Evolutionary conservation across 2,113 vertebrate species (phyloP).

Genomic region (Candoia aspera): DNA sequence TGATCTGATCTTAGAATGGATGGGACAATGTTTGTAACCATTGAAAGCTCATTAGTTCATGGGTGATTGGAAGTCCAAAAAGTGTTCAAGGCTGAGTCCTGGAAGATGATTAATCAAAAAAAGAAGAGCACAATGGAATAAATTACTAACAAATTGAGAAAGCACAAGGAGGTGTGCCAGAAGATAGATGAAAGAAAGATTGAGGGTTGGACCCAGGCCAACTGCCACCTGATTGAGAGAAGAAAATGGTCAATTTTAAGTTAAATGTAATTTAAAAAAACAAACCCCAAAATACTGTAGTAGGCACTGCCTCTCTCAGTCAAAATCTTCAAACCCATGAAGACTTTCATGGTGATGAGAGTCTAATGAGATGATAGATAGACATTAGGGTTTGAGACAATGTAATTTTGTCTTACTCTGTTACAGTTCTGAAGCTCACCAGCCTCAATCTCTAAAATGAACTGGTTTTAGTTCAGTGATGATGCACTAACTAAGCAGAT

Average conservation of each 20-base stretch:
- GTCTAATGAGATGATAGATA: not conserved
- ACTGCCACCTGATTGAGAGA: not conserved
- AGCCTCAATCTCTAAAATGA: not conserved
- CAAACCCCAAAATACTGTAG: not conserved
- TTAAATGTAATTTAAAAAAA: not conserved
- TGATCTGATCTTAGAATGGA: not conserved
- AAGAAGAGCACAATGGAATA: not conserved
- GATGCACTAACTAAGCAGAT: not conserved
- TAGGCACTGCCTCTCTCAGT: not conserved
- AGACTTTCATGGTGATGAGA: not conserved
- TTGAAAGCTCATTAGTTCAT: not conserved
- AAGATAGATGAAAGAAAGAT: not conserved
- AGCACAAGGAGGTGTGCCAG: not conserved
- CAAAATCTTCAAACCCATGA: not conserved
- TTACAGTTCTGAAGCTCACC: not conserved
- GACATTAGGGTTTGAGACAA: not conserved
- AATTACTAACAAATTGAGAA: not conserved
- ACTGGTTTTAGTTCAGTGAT: slow-evolving; percentile 17
- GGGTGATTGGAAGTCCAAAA: not conserved
- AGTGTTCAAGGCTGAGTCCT: not conserved
- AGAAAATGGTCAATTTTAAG: not conserved
- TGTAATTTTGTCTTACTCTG: not conserved
- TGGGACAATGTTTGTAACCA: not conserved
- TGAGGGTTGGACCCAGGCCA: not conserved
- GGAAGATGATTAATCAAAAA: not conserved